Evolutionary conservation across 1,140 invertebrate genomes (phyloP), one percentile per base, ranked within the genome.

Genomic region (Drosophila truncata): DNA sequence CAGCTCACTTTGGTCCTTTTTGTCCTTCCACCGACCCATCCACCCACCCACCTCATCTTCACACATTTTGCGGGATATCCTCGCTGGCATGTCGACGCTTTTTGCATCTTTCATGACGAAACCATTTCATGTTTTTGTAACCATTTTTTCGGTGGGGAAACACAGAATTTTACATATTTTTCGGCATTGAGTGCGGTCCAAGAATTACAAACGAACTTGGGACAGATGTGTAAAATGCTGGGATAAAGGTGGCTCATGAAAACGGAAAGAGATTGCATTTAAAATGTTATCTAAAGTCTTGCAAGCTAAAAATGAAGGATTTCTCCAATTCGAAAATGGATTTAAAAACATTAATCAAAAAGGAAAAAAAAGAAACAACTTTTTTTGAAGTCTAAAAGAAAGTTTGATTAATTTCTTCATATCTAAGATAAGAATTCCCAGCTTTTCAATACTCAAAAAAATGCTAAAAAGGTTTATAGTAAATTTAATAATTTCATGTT

Each of bases 121-220:
- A 66, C 73, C 71, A 78, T 76, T 63, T 78, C 44, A 49, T 63
- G 42, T 71, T 85, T 46, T 60, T 64, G 57, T 77, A 49, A 31
- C 44, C 52, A 27, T 65, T 61, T 69, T 35, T 57, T 46, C 16
- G 39, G 25, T 59, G 49, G 31, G 50, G 50, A 33, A 61, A 54
- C 57, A 55, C 65, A 67, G 58, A 82, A 46, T 78, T 88, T 63
- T 80, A 72, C 84, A 88, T 88, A 88, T 78, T 87, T 87, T 37
- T 74, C 67, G 80, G 83, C 83, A 82, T 86, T 86, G 79, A 82
- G 82, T 69, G 77, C 60, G 74, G 52, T 55, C 69, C 49, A 72
- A 73, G 69, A 73, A 63, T 41, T 52, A 50, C 70, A 64, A 47
- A 77, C 54, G 66, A 23, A 31, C 27, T 23, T 63, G 35, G 42